These are phyloP conservation scores for Drosophila pandora DNA, from an alignment of 1,140 invertebrate genomes.

Conservation along the genomic window DNA sequence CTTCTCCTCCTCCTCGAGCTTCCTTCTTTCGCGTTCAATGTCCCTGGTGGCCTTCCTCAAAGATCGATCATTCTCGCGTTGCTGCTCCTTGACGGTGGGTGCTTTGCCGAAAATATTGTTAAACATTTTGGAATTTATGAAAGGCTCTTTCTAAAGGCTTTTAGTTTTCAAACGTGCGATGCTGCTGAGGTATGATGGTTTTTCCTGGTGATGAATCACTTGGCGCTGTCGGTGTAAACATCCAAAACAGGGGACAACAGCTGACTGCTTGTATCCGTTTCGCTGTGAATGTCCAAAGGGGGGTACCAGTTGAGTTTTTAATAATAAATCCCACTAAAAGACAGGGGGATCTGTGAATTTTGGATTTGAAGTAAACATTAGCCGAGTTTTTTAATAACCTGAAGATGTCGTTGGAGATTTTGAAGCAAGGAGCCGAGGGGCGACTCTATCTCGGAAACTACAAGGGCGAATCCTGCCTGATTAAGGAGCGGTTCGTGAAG, in stretches of 20 bases:
- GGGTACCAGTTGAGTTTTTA: too few relatives aligned
- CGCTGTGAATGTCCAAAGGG: not conserved
- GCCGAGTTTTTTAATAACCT: constrained; percentile 1
- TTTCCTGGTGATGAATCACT: constrained; percentile 61
- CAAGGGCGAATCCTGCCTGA: constrained; percentile 90
- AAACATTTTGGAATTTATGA: constrained; percentile 61
- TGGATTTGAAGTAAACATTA: not conserved
- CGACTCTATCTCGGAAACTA: constrained; percentile 91
- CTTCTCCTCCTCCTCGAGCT: constrained; percentile 94
- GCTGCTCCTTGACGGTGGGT: constrained; percentile 88
- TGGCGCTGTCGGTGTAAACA: constrained; percentile 22
- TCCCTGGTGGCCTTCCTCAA: constrained; percentile 92
- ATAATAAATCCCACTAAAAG: too few relatives aligned
- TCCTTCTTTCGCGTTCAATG: constrained; percentile 91
- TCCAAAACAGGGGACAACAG: not conserved
- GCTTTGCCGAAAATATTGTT: constrained; percentile 85
- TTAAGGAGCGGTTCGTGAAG: constrained; percentile 97
- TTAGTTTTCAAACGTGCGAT: not conserved
- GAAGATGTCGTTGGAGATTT: constrained; percentile 84
- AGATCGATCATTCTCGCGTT: constrained; percentile 91
- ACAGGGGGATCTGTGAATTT: not conserved
- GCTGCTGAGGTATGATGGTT: constrained; percentile 10
- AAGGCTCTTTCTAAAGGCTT: not conserved
- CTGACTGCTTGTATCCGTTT: not conserved
- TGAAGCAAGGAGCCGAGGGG: constrained; percentile 98